Evolutionary conservation across 2,797 vertebrate species (phyloP).

Genomic region (Lagorchestes hirsutus): DNA sequence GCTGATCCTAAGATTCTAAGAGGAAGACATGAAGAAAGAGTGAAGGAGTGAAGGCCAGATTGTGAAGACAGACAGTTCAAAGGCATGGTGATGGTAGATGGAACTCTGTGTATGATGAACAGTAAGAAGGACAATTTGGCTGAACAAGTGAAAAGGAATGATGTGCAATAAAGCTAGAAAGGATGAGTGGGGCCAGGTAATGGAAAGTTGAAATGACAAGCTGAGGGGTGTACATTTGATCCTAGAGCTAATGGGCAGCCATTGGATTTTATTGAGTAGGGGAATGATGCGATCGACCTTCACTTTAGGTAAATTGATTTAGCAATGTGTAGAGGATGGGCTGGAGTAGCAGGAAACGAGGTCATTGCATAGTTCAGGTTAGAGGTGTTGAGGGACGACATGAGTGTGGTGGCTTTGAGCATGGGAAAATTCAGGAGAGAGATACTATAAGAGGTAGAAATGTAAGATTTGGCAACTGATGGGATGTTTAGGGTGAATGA

Average conservation of each 20-base stretch:
- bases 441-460: background rate
- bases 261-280: background rate
- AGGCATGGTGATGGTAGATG: background rate
- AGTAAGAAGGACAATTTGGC: background rate
- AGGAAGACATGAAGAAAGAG: background rate
- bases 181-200: conserved; percentile 10
- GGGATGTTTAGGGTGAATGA: background rate
- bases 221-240: conserved; percentile 7
- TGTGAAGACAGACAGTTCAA: background rate
- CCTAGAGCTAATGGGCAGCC: background rate
- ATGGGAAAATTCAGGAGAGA: conserved; percentile 3
- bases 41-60: background rate
- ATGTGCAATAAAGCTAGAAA: conserved; percentile 17
- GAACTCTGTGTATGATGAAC: background rate
- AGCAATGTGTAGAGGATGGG: background rate
- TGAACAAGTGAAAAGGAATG: background rate
- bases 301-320: conserved; percentile 20
- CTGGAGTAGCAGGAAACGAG: background rate
- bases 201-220: conserved; percentile 3
- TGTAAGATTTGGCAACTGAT: background rate
- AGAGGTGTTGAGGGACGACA: background rate
- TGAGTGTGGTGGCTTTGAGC: background rate
- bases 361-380: background rate
- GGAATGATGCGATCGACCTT: conserved; percentile 24
- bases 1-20: background rate